These are phyloP conservation scores for Odontamblyopus rebecca DNA, from an alignment of 2,797 vertebrate species.

Conservation along the genomic window DNA sequence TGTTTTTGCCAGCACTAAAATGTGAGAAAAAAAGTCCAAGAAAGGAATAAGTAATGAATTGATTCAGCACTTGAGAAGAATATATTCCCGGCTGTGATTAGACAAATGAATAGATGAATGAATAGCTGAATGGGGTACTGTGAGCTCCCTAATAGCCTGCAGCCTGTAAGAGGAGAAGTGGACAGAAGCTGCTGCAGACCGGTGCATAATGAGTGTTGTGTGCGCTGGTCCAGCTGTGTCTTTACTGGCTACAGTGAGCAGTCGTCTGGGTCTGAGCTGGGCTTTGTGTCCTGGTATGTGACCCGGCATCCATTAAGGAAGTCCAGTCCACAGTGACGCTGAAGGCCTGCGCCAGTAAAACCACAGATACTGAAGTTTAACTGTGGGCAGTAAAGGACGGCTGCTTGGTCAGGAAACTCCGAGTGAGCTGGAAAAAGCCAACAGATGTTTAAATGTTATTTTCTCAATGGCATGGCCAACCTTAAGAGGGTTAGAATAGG, in stretches of 20 bases:
- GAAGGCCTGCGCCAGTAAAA: constrained; percentile 33
- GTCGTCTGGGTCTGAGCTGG: constrained; percentile 45
- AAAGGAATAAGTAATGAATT: neutral
- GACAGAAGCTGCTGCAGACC: constrained; percentile 44
- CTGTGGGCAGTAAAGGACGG: constrained; percentile 28
- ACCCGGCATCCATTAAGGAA: constrained; percentile 57
- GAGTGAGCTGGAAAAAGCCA: constrained; percentile 10
- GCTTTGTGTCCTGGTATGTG: constrained; percentile 66
- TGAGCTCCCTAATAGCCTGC: constrained; percentile 18
- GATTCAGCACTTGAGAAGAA: constrained; percentile 1
- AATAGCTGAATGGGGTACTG: constrained; percentile 38
- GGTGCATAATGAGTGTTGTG: constrained; percentile 57
- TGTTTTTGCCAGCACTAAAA: neutral
- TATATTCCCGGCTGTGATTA: neutral
- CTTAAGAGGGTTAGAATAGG: neutral
- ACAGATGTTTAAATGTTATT: constrained; percentile 21
- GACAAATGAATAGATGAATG: neutral
- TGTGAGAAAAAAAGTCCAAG: neutral
- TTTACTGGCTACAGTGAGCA: constrained; percentile 25
- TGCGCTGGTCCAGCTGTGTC: constrained; percentile 26
- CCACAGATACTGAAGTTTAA: constrained; percentile 17
- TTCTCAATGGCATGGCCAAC: constrained; percentile 1
- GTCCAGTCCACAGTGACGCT: constrained; percentile 38
- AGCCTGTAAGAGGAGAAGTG: constrained; percentile 41
- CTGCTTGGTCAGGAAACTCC: constrained; percentile 15